Evolutionary conservation across 2,888 invertebrate species (phyloP), one percentile per base, ranked within the genome.

Genomic region (Anoplius nigerrimus): DNA sequence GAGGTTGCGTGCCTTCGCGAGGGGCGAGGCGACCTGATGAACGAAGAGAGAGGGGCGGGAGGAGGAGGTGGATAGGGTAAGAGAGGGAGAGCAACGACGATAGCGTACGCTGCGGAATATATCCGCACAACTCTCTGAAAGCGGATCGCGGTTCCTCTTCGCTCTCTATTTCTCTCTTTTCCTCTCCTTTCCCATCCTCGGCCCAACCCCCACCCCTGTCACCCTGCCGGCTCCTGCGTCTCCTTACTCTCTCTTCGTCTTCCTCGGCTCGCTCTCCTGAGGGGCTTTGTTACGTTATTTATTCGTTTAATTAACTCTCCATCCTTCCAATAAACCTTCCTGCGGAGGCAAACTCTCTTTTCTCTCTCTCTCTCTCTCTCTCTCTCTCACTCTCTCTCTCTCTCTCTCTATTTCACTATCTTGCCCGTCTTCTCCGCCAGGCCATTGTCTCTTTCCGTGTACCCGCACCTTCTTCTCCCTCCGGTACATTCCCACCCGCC

Each of bases 231-330:
- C 20, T 42, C 48, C 62, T 54, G 52, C 60, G 57, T 58, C 53
- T 54, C 42, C 45, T 45, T 60, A n/a, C 22, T 43, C 6, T 61
- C 58, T 18, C 66, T 51, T 46, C 21, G 56, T 27, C 43, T 56
- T 34, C 55, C 66, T 52, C 45, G 65, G 56, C 60, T 57, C 68
- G 15, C 45, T 45, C 45, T 18, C 16, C 48, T 52, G 53, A 62
- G 66, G 63, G 74, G 80, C 83, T 85, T 86, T 86, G 85, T 85
- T 81, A 75, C 81, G 82, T 86, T 87, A 86, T 86, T 87, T 86
- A 86, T 86, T 85, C 85, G 85, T 86, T 87, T 87, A 86, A 87
- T 87, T 87, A 87, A 87, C 85, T 85, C 80, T 71, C 79, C 79
- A 75, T 76, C 80, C 79, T 77, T 79, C 80, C 82, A 82, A 83